phyloP scores from a whole-genome alignment of 2,797 vertebrate species.

The Lepilemur septentrionalis region DNA sequence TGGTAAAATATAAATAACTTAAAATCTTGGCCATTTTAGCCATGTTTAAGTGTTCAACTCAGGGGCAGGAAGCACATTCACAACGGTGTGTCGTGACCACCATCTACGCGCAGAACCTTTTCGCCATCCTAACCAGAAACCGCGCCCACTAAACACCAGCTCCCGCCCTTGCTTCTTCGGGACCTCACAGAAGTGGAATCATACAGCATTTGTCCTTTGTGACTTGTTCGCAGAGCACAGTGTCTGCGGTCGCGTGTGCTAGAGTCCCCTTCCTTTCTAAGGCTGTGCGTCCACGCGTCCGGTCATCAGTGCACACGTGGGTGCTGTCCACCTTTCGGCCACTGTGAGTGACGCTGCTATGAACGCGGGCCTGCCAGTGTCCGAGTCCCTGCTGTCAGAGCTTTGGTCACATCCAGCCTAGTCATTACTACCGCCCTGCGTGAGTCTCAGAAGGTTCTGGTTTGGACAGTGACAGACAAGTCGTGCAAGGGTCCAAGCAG shows the following conservation, averaged over 20 bases:
- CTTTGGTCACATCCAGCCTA: background rate
- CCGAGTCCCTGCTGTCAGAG: background rate
- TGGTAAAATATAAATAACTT: rapidly evolving
- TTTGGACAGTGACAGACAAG: background rate
- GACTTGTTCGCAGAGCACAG: rapidly evolving
- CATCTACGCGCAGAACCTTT: background rate
- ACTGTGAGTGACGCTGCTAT: rapidly evolving
- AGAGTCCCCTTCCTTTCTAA: background rate
- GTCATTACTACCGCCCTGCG: rapidly evolving
- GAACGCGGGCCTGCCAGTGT: rapidly evolving
- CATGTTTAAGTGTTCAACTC: rapidly evolving
- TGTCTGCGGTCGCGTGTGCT: rapidly evolving
- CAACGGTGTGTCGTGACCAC: rapidly evolving
- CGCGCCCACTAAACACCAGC: rapidly evolving
- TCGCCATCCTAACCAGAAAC: background rate
- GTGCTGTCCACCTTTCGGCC: background rate
- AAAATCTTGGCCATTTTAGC: background rate
- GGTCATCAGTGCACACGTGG: rapidly evolving
- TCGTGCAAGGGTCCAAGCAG: background rate
- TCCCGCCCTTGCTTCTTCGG: background rate
- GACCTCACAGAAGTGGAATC: background rate
- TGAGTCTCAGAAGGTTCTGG: background rate
- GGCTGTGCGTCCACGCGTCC: background rate
- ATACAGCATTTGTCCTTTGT: rapidly evolving
- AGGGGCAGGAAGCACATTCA: rapidly evolving